These are phyloP conservation scores for Lacerta agilis DNA, from an alignment of 2,797 vertebrate genomes.

Conservation along the genomic window DNA sequence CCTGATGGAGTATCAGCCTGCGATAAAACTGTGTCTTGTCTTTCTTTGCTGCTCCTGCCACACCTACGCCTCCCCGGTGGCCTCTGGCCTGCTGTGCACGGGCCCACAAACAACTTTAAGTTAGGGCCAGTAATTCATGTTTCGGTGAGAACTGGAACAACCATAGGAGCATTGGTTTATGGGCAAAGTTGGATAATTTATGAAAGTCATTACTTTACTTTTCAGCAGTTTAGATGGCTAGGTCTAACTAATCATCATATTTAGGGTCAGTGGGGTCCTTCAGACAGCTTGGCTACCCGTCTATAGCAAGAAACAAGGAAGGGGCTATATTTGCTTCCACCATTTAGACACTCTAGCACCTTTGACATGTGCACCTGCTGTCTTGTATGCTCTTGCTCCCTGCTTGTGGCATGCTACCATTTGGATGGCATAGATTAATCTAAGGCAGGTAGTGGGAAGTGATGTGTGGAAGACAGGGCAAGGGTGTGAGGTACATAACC, in stretches of 20 bases:
- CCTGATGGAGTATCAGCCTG: too few relatives aligned
- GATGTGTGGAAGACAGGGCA: not conserved
- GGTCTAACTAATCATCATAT: not conserved
- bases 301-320: not conserved
- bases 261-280: not conserved
- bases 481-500: not conserved
- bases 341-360: not conserved
- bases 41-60: too few relatives aligned
- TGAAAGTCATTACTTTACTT: not conserved
- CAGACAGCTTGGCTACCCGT: not conserved
- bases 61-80: too few relatives aligned
- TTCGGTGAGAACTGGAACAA: not conserved
- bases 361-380: not conserved
- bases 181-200: not conserved
- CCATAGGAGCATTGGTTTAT: not conserved
- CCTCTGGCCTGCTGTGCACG: too few relatives aligned
- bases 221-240: not conserved
- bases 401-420: not conserved
- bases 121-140: not conserved
- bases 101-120: not conserved
- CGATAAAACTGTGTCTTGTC: too few relatives aligned
- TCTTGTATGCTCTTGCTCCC: not conserved
- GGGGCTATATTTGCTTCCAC: not conserved
- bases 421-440: not conserved
- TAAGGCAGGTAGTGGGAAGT: not conserved